phyloP scores from a whole-genome alignment of 2,888 invertebrate genomes.

The Lasioglossum marginatum region DNA sequence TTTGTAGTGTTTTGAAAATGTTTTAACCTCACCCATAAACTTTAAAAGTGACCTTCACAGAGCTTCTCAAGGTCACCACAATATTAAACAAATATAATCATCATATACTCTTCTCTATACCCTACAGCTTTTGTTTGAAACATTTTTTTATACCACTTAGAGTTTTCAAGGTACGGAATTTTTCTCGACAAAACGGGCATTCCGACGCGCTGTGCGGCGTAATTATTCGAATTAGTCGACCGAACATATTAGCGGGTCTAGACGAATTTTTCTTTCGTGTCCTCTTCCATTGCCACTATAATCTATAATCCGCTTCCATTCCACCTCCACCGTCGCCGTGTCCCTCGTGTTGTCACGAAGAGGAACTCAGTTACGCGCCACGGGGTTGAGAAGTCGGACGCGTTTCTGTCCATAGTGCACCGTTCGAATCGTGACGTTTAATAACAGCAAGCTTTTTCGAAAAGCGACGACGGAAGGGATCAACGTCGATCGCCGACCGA shows the following conservation, averaged over 20 bases:
- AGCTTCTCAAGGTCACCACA: too few relatives aligned
- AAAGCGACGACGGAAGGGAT: background rate
- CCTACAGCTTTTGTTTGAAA: too few relatives aligned
- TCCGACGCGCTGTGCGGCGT: background rate
- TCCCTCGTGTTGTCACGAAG: constrained; percentile 72
- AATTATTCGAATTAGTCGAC: background rate
- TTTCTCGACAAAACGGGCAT: too few relatives aligned
- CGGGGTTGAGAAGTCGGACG: constrained; percentile 79
- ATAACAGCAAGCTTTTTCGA: background rate
- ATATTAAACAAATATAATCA: too few relatives aligned
- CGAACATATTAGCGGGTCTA: background rate
- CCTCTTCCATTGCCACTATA: constrained; percentile 47
- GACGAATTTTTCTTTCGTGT: background rate
- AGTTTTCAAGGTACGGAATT: too few relatives aligned
- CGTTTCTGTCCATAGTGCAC: constrained; percentile 39
- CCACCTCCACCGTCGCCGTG: constrained; percentile 70
- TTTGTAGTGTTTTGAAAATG: too few relatives aligned
- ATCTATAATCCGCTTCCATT: constrained; percentile 49
- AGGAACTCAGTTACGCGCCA: constrained; percentile 78
- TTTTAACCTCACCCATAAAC: too few relatives aligned
- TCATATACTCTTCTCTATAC: too few relatives aligned
- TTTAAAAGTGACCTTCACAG: too few relatives aligned
- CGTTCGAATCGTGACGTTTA: background rate
- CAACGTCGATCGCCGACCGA: constrained; percentile 12
- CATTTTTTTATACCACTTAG: too few relatives aligned